Percentiles rank a stretch among this genome's conserved stretches.
Evolutionary conservation across 1,140 invertebrate genomes (phyloP).

Genomic region (Trialeurodes vaporariorum): DNA sequence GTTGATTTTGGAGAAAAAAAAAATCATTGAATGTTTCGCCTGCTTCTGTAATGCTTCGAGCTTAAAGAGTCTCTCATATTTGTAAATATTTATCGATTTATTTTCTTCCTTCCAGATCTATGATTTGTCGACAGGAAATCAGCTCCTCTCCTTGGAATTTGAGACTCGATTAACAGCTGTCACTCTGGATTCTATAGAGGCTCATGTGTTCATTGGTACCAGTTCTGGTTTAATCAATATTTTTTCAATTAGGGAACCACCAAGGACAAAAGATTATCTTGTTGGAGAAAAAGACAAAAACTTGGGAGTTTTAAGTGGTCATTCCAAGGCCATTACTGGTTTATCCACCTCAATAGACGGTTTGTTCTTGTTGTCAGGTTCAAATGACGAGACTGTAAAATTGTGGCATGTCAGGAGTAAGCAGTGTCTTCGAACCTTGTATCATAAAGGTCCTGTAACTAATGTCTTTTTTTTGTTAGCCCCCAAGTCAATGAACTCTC

Average conservation of each 20-base stretch:
- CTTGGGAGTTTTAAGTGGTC: conserved; percentile 41
- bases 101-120: conserved; percentile 43
- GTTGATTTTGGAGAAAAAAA: too few relatives aligned
- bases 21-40: too few relatives aligned
- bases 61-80: too few relatives aligned
- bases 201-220: conserved; percentile 57
- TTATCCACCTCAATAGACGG: conserved; percentile 58
- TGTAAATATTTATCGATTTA: too few relatives aligned
- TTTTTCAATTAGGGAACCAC: conserved; percentile 49
- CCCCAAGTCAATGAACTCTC: conserved; percentile 12
- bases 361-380: conserved; percentile 55
- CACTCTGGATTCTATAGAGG: conserved; percentile 54
- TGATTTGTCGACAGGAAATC: conserved; percentile 49
- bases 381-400: conserved; percentile 54
- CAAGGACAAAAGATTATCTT: conserved; percentile 52
- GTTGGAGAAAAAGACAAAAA: conserved; percentile 30
- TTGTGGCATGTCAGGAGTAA: conserved; percentile 66
- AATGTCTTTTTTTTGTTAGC: conserved; percentile 48
- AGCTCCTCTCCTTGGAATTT: conserved; percentile 62
- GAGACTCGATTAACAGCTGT: conserved; percentile 54
- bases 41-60: too few relatives aligned
- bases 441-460: conserved; percentile 56
- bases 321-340: conserved; percentile 51
- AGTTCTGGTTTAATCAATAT: conserved; percentile 53
- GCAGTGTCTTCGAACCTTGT: conserved; percentile 54